Evolutionary conservation across 92 coral and sea anemone species (phyloP), one percentile per base, ranked within the genome.

Genomic region (Montipora capitata): DNA sequence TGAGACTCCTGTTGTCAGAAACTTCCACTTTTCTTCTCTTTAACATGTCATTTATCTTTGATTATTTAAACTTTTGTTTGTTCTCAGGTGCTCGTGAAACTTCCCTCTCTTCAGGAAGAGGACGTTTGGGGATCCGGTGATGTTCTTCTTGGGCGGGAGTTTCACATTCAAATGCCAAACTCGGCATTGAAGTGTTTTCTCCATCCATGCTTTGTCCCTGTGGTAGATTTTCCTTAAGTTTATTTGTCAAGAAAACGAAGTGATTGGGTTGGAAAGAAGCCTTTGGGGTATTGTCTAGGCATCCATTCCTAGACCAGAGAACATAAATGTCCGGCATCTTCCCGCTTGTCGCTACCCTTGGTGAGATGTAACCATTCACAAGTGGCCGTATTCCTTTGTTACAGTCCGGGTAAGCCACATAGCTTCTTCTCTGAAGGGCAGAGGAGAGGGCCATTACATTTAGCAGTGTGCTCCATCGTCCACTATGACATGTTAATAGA

Each of bases 261-360:
- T 92, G 91, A 63, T 92, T 91, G 41, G 90, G 92, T 16, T 76
- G 81, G 84, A 72, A 92, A 8, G 51, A 10, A 35, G 90, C 80
- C 7, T 86, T 90, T 49, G 80, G 56, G 20, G 83, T 74, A 68
- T 72, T 88, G 85, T 92, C 89, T 39, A 91, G 84, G 20, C 44
- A 42, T 10, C 89, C 82, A 40, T 84, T 83, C 78, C 94, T 82
- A 68, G 86, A 76, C 87, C 91, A 91, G 74, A 87, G 72, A 68
- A 91, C 83, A 67, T 82, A 82, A 9, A 2, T 40, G 14, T 71
- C 79, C 39, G 73, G 7, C 35, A 12, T 7, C 18, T 48, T 61
- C 18, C 7, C 63, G 52, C 52, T 45, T 45, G 52, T 45, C 52
- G 9, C 52, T 45, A 45, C 52, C 16, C 81, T 38, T 41, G 88